A percentile compares a stretch with the other conserved stretches of the same genome.
Conservation (phyloP, 2,797 vertebrate genomes). For the Malurus splendens region DNA sequence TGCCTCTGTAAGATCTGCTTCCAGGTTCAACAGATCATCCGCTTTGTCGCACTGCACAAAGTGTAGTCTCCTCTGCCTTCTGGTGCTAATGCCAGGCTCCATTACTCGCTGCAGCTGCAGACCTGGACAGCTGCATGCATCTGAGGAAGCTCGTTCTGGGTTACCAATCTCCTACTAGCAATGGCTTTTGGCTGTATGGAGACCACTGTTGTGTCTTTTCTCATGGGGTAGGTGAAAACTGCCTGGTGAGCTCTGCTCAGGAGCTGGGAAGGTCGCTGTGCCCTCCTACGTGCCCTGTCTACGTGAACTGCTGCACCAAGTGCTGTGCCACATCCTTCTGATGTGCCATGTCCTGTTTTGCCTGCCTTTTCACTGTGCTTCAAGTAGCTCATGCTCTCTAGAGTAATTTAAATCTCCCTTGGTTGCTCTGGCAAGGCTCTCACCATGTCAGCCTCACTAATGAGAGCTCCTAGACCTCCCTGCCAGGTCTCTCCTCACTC, state of each 20-base stretch:
- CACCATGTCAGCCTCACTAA: too few species aligned
- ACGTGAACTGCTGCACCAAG: neutral
- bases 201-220: neutral
- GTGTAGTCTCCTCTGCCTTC: neutral
- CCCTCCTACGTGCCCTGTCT: neutral
- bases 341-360: neutral
- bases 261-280: neutral
- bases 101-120: neutral
- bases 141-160: fast-evolving
- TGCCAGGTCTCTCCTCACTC: neutral
- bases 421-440: neutral
- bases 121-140: neutral
- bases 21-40: neutral
- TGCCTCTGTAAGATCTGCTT: neutral
- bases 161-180: neutral
- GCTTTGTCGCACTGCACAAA: neutral
- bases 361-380: neutral
- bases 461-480: neutral
- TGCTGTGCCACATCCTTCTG: neutral
- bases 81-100: neutral
- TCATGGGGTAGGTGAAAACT: neutral
- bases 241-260: neutral
- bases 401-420: fast-evolving
- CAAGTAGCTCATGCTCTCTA: neutral
- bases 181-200: neutral